A percentile compares a stretch with the other conserved stretches of the same genome.
These are phyloP conservation scores for Artibeus lituratus DNA, from an alignment of 2,797 vertebrate species.

Conservation along the genomic window DNA sequence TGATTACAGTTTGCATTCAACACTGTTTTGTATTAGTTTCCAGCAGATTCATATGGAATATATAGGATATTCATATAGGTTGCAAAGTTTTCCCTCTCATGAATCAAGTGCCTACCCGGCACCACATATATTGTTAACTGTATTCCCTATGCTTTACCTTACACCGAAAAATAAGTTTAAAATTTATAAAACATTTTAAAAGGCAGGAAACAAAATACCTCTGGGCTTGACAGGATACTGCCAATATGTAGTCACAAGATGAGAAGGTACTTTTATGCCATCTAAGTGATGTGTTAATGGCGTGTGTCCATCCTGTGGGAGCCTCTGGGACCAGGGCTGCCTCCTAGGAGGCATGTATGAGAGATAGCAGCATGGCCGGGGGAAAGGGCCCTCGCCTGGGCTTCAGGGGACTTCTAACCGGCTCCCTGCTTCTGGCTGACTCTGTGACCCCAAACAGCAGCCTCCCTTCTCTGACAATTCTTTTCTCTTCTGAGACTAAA, in stretches of 20 bases:
- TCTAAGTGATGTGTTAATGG: not conserved
- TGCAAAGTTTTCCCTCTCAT: not conserved
- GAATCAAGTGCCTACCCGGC: not conserved
- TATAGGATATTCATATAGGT: not conserved
- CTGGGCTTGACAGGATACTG: not conserved
- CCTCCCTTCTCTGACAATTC: not conserved
- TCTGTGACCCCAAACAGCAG: not conserved
- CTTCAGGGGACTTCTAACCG: not conserved
- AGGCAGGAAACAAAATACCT: not conserved
- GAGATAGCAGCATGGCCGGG: fast-evolving
- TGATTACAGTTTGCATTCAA: not conserved
- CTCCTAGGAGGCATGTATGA: not conserved
- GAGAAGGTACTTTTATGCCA: not conserved
- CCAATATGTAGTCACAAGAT: not conserved
- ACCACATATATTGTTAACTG: not conserved
- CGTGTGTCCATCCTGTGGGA: not conserved
- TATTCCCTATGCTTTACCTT: not conserved
- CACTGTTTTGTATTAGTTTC: not conserved
- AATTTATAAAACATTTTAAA: not conserved
- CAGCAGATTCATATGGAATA: not conserved
- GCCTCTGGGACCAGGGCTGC: not conserved
- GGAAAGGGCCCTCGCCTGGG: too few relatives aligned
- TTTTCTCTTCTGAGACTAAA: not conserved
- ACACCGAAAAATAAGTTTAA: not conserved
- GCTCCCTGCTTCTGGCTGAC: not conserved